Evolutionary conservation across 2,888 invertebrate genomes (phyloP), one percentile per base, ranked within the genome.

Genomic region (Oegoconia quadripuncta): DNA sequence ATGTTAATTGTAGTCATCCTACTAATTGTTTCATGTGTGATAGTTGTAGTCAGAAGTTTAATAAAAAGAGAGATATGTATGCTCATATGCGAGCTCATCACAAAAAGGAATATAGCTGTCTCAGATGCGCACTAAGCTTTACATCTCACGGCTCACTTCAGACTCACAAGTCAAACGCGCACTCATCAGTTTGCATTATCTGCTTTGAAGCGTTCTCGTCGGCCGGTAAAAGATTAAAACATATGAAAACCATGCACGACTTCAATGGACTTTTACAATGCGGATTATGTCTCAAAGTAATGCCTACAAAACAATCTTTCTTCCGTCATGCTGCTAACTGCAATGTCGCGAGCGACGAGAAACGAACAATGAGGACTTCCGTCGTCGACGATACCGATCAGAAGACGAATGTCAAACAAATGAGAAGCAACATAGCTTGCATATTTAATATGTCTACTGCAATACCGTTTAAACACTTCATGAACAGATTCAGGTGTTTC

Each of bases 391-490:
- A 64, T 8, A 47, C 49, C 1, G 63, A 60, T 9, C 66, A 60
- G 27, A 66, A 62, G 32, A 48, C 65, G 3, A 42, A 60, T 0
- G 61, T 77, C 0, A 72, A 66, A 48, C 64, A 69, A 40, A 61
- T 79, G 17, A 59, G 79, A 18, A 62, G 52, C 14, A 69, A 68
- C 31, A 60, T 84, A 12, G 72, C 76, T 1, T 69, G 63, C 15
- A 63, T 84, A 3, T 51, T 84, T 0, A 81, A 82, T 38, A 77
- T 72, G 67, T 75, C 82, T 0, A 78, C 77, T 0, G 77, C 74
- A 1, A 47, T 83, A 11, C 84, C 84, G 0, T 84, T 84, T 33
- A 84, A 81, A 42, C 73, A 64, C 50, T 79, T 64, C 41, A 67
- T 74, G 60, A 74, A 68, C 39, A 68, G 64, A 34, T 80, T 83